Evolutionary conservation across 2,113 vertebrate species (phyloP).

Genomic region (Mixornis gularis): DNA sequence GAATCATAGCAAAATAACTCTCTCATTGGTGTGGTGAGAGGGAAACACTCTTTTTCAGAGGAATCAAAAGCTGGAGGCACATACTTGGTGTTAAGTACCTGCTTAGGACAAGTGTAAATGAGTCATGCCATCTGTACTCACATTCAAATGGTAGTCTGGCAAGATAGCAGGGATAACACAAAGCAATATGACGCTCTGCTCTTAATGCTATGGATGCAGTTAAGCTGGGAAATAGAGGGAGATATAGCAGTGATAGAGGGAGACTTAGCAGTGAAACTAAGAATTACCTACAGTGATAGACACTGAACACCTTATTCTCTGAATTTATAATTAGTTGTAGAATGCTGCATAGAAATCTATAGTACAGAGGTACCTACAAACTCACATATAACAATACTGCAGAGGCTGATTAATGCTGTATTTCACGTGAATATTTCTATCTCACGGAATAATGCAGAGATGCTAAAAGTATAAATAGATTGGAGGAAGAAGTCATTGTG

Average conservation of each 20-base stretch:
- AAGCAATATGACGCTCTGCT: neutral
- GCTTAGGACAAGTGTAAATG: conserved; percentile 51
- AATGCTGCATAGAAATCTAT: neutral
- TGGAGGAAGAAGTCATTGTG: neutral
- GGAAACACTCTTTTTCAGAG: neutral
- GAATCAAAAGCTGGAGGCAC: conserved; percentile 19
- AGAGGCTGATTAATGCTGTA: neutral
- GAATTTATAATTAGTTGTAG: neutral
- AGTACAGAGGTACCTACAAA: neutral
- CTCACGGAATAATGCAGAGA: neutral
- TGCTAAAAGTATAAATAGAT: neutral
- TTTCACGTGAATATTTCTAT: neutral
- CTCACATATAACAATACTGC: neutral
- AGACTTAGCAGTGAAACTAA: neutral
- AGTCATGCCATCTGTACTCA: conserved; percentile 48
- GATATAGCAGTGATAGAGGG: neutral
- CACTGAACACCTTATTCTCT: neutral
- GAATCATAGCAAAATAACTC: neutral
- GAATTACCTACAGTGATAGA: neutral
- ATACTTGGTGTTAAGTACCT: conserved; percentile 37
- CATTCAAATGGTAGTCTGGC: conserved; percentile 46
- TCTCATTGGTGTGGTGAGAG: neutral
- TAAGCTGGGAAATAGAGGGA: neutral
- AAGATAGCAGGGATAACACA: conserved; percentile 35
- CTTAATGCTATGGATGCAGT: neutral